These are phyloP conservation scores for Kryptolebias marmoratus DNA, from an alignment of 2,113 vertebrate species.

Conservation along the genomic window DNA sequence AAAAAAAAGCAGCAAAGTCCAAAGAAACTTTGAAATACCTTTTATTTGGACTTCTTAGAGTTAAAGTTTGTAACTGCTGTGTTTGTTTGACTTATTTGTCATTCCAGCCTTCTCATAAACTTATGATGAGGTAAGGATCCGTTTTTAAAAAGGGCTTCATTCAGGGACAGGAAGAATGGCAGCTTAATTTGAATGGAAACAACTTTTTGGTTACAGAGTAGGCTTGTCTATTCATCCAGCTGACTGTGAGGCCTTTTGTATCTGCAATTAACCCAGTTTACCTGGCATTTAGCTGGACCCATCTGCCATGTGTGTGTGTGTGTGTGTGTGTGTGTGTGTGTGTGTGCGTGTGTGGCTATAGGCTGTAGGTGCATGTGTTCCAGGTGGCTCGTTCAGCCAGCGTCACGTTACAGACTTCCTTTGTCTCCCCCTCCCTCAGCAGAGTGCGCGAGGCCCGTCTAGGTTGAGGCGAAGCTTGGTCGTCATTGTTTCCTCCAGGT, in stretches of 20 bases:
- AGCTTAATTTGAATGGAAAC: neutral
- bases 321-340: constrained; percentile 13
- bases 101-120: no score
- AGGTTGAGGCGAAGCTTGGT: constrained; percentile 52
- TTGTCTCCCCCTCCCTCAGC: constrained; percentile 67
- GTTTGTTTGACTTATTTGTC: no score
- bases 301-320: constrained; percentile 20
- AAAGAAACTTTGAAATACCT: no score
- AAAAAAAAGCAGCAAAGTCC: no score
- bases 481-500: constrained; percentile 53
- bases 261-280: constrained; percentile 19
- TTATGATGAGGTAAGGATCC: no score
- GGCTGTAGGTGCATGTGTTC: constrained; percentile 35
- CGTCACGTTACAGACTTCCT: constrained; percentile 69
- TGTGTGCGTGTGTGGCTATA: constrained; percentile 2
- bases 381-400: constrained; percentile 66
- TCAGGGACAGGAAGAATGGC: neutral
- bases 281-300: constrained; percentile 23
- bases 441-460: constrained; percentile 41
- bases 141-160: no score
- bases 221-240: constrained; percentile 1
- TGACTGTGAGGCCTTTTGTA: constrained; percentile 5
- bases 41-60: no score
- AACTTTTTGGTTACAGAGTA: neutral
- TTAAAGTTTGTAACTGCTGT: no score